Evolutionary conservation across 2,797 vertebrate genomes (phyloP).

Genomic region (Peromyscus eremicus): DNA sequence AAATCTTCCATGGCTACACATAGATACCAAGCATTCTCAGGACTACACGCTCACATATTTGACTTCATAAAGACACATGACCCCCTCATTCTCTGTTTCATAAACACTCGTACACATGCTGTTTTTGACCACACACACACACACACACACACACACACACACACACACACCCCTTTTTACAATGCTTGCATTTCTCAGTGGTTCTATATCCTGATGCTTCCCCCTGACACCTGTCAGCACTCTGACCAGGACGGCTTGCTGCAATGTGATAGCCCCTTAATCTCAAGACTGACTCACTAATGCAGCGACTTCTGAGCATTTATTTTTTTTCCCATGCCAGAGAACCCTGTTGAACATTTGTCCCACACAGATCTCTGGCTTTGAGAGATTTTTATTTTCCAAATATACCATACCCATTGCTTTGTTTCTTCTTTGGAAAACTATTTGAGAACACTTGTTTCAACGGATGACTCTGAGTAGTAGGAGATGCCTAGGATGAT

Average conservation of each 20-base stretch:
- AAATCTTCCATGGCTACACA: not conserved
- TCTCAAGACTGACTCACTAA: not conserved
- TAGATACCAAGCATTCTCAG: not conserved
- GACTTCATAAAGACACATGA: not conserved
- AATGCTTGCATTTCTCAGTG: not conserved
- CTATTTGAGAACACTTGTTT: not conserved
- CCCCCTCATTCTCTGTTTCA: not conserved
- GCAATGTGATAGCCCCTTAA: not conserved
- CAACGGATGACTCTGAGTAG: not conserved
- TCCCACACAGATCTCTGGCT: not conserved
- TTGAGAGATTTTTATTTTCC: slow-evolving; percentile 51
- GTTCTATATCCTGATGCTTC: not conserved
- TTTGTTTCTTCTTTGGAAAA: slow-evolving; percentile 54
- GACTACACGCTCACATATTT: not conserved
- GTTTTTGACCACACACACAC: not conserved
- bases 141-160: too few species aligned
- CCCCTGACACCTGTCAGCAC: not conserved
- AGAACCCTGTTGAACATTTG: not conserved
- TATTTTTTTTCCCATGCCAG: not conserved
- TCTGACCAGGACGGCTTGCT: not conserved
- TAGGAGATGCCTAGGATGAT: not conserved
- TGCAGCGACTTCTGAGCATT: not conserved
- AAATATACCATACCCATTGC: not conserved
- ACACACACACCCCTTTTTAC: not conserved
- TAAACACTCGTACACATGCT: not conserved